Base-by-base conservation (phyloP, 2,888 invertebrate species). In the Nomada ferruginata region DNA sequence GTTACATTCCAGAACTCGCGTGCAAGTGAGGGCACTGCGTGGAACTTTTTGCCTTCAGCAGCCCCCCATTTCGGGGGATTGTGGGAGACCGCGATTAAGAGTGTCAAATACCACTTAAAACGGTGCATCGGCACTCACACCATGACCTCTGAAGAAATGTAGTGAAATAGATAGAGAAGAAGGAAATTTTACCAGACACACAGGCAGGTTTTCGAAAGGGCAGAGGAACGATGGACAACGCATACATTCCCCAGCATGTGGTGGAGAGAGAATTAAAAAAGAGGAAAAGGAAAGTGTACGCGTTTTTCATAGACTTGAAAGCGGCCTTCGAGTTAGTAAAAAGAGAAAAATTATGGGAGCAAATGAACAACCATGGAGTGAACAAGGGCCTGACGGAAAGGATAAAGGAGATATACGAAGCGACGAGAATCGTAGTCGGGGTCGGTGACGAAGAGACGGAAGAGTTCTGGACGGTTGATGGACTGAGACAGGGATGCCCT, bases 131-230 rank as follows among this genome's bases (percentile, higher is more conserved):
- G 26, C 26, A 26, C 26, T 26, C 26, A 26, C 26, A 2, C 26
- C 0, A 2, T 26, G 26, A 26, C 26, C 26, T 26, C 2, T 26
- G 26, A 26, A 26, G 26, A 26, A 26, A 26, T 26, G 26, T 26
- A 3, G 52, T 20, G 18, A 13, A 13, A 0, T 61, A 61, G 2
- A 18, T 71, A 36, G 61, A 71, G 9, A 11, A 1, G 47, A 64
- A 61, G 15, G 26, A 18, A 52, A 29, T 74, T 10, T 15, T 74
- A 2, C 53, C 42, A 18, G 66, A 74, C 3, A 52, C 42, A 1
- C 74, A 74, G 11, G 29, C 55, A 4, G 72, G 63, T 13, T 63
- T 72, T 23, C 52, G 61, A 15, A 71, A 10, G 20, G 4, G 11
- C 18, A 23, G 50, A 29, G 47, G 50, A n/a, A n/a, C 29, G 26